Percentiles rank a stretch among this genome's conserved stretches.
phyloP scores from a whole-genome alignment of 2,888 invertebrate genomes.

The Lasius platythorax region DNA sequence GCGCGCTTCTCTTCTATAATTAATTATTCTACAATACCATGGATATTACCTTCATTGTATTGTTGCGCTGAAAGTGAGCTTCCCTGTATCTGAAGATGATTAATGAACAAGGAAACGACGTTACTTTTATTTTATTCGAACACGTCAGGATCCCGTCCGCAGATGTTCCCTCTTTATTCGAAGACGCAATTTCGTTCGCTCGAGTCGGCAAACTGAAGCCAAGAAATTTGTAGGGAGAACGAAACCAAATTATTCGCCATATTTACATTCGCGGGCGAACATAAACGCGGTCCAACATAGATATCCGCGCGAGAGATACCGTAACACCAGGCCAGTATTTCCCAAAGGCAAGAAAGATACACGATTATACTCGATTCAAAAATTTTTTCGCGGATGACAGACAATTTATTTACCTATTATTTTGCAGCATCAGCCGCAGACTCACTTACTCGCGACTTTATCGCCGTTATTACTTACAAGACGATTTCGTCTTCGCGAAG shows the following conservation, averaged over 20 bases:
- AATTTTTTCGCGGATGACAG: not conserved
- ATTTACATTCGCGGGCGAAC: conserved; percentile 31
- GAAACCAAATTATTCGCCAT: conserved; percentile 43
- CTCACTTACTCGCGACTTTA: not conserved
- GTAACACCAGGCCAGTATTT: not conserved
- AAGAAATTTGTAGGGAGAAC: conserved; percentile 34
- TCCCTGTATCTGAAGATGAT: conserved; percentile 34
- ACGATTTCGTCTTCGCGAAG: conserved; percentile 4
- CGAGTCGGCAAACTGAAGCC: conserved; percentile 1
- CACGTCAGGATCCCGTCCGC: conserved; percentile 11
- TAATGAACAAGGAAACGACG: conserved; percentile 37
- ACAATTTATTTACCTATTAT: conserved; percentile 42
- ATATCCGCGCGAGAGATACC: not conserved
- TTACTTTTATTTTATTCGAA: conserved; percentile 28
- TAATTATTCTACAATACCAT: conserved; percentile 28
- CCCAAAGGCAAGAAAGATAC: not conserved
- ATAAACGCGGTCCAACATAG: not conserved
- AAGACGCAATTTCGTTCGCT: conserved; percentile 22
- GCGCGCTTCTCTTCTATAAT: conserved; percentile 12
- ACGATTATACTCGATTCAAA: conserved; percentile 2
- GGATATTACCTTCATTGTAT: conserved; percentile 33
- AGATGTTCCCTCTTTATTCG: conserved; percentile 13
- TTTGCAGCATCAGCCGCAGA: conserved; percentile 6
- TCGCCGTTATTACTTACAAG: conserved; percentile 26
- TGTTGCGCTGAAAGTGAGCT: conserved; percentile 16